Evolutionary conservation across 2,888 invertebrate genomes (phyloP), one percentile per base, ranked within the genome.

Genomic region (Microctonus aethiopoides): DNA sequence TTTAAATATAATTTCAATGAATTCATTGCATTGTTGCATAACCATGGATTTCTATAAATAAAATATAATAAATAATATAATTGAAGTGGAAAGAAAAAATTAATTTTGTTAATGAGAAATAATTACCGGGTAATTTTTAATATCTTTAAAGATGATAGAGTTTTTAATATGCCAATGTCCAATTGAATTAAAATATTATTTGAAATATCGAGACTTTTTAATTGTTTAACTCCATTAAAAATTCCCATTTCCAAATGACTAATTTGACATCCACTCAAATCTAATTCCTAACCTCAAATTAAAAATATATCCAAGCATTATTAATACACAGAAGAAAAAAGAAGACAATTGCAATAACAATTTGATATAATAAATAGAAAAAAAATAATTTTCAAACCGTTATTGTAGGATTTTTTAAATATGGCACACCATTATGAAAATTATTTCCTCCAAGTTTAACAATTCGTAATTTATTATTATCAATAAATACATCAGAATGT

Each of bases 401-500:
- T 6, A 87, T 70, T 3, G 80, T 79, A 16, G 70, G 51, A n/a
- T 79, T 80, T 13, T 70, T 73, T 16, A 87, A 68, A 26, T 77
- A 77, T 1, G 86, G 86, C 11, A 85, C 79, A 22, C 78, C 76
- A 0, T 74, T 67, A 24, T 82, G 81, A 22, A 87, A 83, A 72
- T 84, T 82, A 72, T 87, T 87, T 13, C 77, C 80, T 41, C 81
- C 76, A 2, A 87, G 72, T 59, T 80, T 79, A 10, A 87, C 73
- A 51, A 84, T 79, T 26, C 77, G 77, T 16, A 87, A 73, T 65
- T 78, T 83, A 9, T 73, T 75, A n/a, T 78, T 83, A 20, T 78
- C 75, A 5, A 79, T 74, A 73, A 89, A 89, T 2, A 86, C 87
- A 29, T 87, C 87, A 1, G 86, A 77, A 1, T 83, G 79, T 36